Conservation (phyloP, 2,797 vertebrate species). For the Aplochiton taeniatus region DNA sequence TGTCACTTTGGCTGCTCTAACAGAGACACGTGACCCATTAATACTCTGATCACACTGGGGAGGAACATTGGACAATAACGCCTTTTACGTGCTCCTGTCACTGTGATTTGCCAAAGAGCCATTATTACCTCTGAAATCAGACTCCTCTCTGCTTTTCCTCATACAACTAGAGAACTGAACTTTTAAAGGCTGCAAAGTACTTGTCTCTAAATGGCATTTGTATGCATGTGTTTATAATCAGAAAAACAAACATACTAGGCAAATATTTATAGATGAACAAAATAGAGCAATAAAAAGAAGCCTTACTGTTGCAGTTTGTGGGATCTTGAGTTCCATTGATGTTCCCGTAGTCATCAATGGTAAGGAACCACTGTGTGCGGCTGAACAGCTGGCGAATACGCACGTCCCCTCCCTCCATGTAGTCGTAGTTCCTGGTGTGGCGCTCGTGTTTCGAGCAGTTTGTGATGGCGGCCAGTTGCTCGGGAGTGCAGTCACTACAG, state of each 20-base stretch:
- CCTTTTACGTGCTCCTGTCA: conserved; percentile 38
- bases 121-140: conserved; percentile 10
- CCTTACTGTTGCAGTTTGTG: conserved; percentile 97
- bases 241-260: not conserved
- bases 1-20: conserved; percentile 54
- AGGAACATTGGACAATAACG: conserved; percentile 49
- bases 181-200: no score
- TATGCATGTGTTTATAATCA: not conserved
- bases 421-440: conserved; percentile 97
- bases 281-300: conserved; percentile 16
- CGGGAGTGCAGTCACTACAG: conserved; percentile 92
- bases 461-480: conserved; percentile 91
- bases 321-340: conserved; percentile 94
- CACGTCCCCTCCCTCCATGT: conserved; percentile 98
- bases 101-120: conserved; percentile 23
- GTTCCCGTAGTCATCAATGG: conserved; percentile 92
- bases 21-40: conserved; percentile 46
- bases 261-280: not conserved
- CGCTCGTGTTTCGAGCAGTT: conserved; percentile 97
- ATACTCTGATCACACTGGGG: conserved; percentile 38
- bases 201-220: no score
- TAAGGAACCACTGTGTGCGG: conserved; percentile 97
- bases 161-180: no score
- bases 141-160: not conserved
- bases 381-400: conserved; percentile 97